Evolutionary conservation across 2,888 invertebrate species (phyloP).

Genomic region (Pachymerium ferrugineum): DNA sequence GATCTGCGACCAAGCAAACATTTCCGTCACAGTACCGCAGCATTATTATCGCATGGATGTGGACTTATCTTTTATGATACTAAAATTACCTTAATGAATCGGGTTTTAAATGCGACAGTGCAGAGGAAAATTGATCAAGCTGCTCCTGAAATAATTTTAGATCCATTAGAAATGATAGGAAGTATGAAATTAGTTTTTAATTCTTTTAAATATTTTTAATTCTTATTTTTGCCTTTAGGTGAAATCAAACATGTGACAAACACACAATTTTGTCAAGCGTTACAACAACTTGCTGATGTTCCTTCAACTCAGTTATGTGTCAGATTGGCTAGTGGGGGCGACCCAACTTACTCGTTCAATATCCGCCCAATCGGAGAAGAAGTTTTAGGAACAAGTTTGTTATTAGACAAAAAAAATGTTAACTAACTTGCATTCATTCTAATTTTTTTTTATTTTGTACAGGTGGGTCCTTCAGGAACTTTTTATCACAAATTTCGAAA

Average conservation of each 20-base stretch:
- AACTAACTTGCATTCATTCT: neutral
- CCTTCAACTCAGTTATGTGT: conserved; percentile 47
- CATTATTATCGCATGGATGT: conserved; percentile 42
- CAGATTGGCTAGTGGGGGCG: conserved; percentile 46
- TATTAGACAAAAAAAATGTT: neutral
- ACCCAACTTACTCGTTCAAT: conserved; percentile 48
- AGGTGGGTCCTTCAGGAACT: conserved; percentile 50
- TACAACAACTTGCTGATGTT: conserved; percentile 44
- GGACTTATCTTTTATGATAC: conserved; percentile 45
- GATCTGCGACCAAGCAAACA: conserved; percentile 43
- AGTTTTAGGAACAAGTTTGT: conserved; percentile 48
- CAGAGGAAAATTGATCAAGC: conserved; percentile 46
- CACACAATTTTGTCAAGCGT: conserved; percentile 45
- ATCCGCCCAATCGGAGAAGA: conserved; percentile 48
- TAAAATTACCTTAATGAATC: conserved; percentile 44
- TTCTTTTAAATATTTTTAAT: neutral
- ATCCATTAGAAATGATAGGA: conserved; percentile 46
- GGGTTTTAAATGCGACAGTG: conserved; percentile 45
- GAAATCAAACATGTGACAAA: conserved; percentile 37
- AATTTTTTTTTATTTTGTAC: neutral
- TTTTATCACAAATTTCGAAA: conserved; percentile 45
- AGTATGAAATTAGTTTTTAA: too few relatives aligned
- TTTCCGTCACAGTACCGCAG: conserved; percentile 43
- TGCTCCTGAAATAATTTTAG: conserved; percentile 46
- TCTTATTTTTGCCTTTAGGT: conserved; percentile 33